A percentile compares a stretch with the other conserved stretches of the same genome.
phyloP scores from a whole-genome alignment of 2,888 invertebrate genomes.

The Melanostoma scalare region DNA sequence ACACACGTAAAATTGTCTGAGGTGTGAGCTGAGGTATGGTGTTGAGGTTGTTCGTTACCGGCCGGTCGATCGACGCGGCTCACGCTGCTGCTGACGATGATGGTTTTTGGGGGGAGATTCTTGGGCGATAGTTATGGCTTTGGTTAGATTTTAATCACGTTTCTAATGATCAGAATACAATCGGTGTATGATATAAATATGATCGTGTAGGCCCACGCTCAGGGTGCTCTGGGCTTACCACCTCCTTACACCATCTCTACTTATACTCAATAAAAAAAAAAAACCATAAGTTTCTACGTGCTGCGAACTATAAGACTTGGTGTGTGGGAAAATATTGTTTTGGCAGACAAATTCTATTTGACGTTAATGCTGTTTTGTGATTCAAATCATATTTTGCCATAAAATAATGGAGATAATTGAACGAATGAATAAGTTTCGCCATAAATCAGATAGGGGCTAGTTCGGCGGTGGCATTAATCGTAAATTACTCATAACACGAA shows the following conservation, averaged over 20 bases:
- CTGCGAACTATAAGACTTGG: slow-evolving; percentile 55
- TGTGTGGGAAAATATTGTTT: slow-evolving; percentile 59
- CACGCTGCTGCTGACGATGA: not conserved
- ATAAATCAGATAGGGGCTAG: slow-evolving; percentile 62
- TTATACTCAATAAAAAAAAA: not conserved
- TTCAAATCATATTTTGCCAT: slow-evolving; percentile 65
- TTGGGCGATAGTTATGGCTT: slow-evolving; percentile 67
- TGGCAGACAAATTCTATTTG: slow-evolving; percentile 44
- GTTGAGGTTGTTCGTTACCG: slow-evolving; percentile 13
- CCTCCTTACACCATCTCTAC: not conserved
- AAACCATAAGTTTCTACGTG: slow-evolving; percentile 52
- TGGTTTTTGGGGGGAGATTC: slow-evolving; percentile 44
- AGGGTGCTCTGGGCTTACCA: slow-evolving; percentile 47
- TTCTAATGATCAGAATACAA: slow-evolving; percentile 66
- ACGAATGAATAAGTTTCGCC: slow-evolving; percentile 51
- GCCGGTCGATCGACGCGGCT: not conserved
- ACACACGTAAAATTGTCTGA: slow-evolving; percentile 55
- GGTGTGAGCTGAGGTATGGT: slow-evolving; percentile 61
- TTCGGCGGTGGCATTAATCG: slow-evolving; percentile 48
- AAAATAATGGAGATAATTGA: slow-evolving; percentile 54
- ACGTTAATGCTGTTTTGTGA: slow-evolving; percentile 29
- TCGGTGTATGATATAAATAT: slow-evolving; percentile 71
- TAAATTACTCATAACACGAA: not conserved
- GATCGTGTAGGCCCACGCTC: slow-evolving; percentile 58
- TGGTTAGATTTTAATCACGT: slow-evolving; percentile 73